Conservation (phyloP, 2,888 invertebrate genomes). For the Caenorhabditis doughertyi region DNA sequence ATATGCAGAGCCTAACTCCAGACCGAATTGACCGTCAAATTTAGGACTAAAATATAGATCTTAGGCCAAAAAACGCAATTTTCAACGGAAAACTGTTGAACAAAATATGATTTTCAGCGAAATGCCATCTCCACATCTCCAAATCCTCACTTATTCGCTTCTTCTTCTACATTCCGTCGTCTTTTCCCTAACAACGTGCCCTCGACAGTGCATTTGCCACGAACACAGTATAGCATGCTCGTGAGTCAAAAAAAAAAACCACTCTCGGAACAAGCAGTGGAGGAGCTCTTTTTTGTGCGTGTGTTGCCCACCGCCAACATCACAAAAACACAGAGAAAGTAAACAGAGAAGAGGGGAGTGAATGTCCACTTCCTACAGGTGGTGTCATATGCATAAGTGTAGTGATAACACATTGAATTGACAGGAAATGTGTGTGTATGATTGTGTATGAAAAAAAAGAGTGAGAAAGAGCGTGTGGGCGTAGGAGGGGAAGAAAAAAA, state of each 20-base stretch:
- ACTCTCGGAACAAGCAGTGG: neutral
- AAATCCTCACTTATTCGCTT: neutral
- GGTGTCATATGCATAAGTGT: slow-evolving; percentile 38
- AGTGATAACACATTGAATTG: slow-evolving; percentile 12
- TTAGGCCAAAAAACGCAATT: neutral
- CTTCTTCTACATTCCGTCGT: neutral
- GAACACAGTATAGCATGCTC: slow-evolving; percentile 73
- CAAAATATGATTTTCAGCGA: slow-evolving; percentile 40
- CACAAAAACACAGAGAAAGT: slow-evolving; percentile 17
- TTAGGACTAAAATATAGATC: too few species aligned
- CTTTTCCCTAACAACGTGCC: slow-evolving; percentile 65
- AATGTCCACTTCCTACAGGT: slow-evolving; percentile 49
- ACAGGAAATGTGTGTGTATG: neutral
- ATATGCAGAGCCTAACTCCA: too few species aligned
- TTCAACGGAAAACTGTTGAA: too few species aligned
- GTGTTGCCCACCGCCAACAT: neutral
- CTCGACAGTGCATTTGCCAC: slow-evolving; percentile 73
- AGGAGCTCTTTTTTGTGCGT: too few species aligned
- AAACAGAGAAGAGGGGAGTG: slow-evolving; percentile 9
- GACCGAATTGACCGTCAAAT: too few species aligned
- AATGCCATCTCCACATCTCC: slow-evolving; percentile 25
- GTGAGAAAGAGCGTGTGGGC: neutral
- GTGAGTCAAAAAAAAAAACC: slow-evolving; percentile 64
- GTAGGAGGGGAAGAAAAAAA: too few species aligned
- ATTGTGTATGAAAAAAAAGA: neutral